These are phyloP conservation scores for Ciconia boyciana DNA, from an alignment of 2,113 vertebrate genomes.

Conservation along the genomic window DNA sequence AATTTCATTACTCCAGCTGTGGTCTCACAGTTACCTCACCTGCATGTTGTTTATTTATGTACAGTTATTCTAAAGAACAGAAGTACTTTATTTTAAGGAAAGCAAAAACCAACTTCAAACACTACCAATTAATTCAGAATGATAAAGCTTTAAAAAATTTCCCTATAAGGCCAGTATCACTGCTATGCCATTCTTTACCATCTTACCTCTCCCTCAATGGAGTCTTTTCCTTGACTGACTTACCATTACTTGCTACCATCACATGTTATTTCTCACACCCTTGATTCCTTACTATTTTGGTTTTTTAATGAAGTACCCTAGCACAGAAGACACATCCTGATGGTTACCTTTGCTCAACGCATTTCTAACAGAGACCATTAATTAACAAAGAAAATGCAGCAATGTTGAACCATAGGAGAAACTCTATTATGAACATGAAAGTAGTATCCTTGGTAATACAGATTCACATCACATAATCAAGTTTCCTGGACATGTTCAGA, in stretches of 20 bases:
- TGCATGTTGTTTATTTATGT: neutral
- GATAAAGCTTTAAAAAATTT: neutral
- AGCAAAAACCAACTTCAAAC: neutral
- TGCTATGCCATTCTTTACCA: neutral
- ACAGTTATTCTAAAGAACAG: neutral
- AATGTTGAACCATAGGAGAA: neutral
- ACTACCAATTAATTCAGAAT: neutral
- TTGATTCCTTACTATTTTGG: neutral
- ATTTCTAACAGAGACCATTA: neutral
- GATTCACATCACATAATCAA: neutral
- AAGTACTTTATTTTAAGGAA: neutral
- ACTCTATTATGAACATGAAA: neutral
- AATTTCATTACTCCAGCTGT: neutral
- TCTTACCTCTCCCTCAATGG: neutral
- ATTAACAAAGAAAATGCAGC: neutral
- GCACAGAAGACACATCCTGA: neutral
- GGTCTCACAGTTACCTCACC: neutral
- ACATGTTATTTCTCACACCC: neutral
- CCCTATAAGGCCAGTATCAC: neutral
- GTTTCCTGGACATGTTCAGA: neutral
- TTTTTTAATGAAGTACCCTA: neutral
- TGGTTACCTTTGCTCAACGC: neutral
- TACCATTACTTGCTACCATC: neutral
- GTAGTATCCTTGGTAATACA: neutral
- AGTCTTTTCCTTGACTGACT: neutral